Percentiles rank a stretch among this genome's conserved stretches.
These are phyloP conservation scores for Aporrectodea caliginosa DNA, from an alignment of 1,140 invertebrate species.

Conservation along the genomic window DNA sequence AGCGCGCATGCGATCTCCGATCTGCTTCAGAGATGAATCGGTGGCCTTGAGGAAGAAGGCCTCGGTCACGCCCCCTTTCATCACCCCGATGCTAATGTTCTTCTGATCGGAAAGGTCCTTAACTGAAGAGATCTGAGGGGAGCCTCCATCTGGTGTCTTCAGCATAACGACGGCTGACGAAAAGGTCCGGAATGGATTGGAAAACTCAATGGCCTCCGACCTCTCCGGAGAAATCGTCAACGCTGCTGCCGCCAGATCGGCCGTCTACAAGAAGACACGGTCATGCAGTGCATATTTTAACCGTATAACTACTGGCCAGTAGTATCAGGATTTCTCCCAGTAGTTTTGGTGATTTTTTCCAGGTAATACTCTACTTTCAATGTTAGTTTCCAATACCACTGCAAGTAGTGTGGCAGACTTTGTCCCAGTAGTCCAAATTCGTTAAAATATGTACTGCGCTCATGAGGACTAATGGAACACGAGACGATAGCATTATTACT, in stretches of 20 bases:
- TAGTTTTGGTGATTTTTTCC: too few relatives aligned
- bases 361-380: neutral
- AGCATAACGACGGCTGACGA: neutral
- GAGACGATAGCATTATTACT: too few relatives aligned
- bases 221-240: neutral
- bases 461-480: too few relatives aligned
- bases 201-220: neutral
- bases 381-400: neutral
- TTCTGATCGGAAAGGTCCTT: neutral
- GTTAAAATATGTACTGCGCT: too few relatives aligned
- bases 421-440: neutral
- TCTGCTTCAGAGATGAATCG: neutral
- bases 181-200: neutral
- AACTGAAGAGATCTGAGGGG: neutral
- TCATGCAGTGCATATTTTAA: too few relatives aligned
- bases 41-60: neutral
- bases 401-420: neutral
- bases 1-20: neutral
- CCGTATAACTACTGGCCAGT: too few relatives aligned
- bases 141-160: neutral
- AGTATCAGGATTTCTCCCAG: too few relatives aligned
- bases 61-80: neutral
- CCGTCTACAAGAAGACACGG: neutral
- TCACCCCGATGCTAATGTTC: neutral
- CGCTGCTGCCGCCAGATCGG: neutral